Base-by-base conservation (phyloP, 2,888 invertebrate genomes). In the Rhagium mordax region DNA sequence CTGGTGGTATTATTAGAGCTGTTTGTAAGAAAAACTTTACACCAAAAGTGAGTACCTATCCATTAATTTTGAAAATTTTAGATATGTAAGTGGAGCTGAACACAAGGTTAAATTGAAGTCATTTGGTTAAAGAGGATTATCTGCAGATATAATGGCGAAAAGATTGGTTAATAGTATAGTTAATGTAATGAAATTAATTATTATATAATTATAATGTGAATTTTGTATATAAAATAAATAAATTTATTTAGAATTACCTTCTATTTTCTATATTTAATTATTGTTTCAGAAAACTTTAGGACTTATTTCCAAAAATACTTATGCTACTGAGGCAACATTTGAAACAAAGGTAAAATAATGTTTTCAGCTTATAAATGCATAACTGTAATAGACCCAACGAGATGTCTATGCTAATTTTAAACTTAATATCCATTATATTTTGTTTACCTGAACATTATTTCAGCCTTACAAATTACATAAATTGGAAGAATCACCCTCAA, bases 381-480 rank as follows among this genome's bases (percentile, higher is more conserved):
- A 61, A 10, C 13, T 15, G 41, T 41, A 41, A 41, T 33, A 5
- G 13, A 10, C 10, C 7, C 29, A 29, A 29, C 3, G 6, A 29
- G 6, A 29, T 8, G 29, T 29, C 7, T 6, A 1, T 33, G 33
- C 13, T 13, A 13, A 33, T 10, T 10, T 33, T 33, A 13, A 33
- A 10, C 1, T 33, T 48, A 15, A 16, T 21, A 73, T 49, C 20
- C 59, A 13, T 29, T 69, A 65, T 51, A 33, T 3, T 29, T 29
- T 33, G 10, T 13, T n/a, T n/a, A 41, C 41, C n/a, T 41, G 18
- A 48, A 69, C 51, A 65, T 75, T 75, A 47, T 67, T 81, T 77
- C 65, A 98, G 94, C 96, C 97, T 16, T 99, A 90, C 87, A 95
- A 96, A 87, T 91, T 98, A 70, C 98, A 98, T 89, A 95, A 94